Percentiles rank a stretch among this genome's conserved stretches.
These are phyloP conservation scores for Apodemus sylvaticus DNA, from an alignment of 2,113 vertebrate species.

Conservation along the genomic window DNA sequence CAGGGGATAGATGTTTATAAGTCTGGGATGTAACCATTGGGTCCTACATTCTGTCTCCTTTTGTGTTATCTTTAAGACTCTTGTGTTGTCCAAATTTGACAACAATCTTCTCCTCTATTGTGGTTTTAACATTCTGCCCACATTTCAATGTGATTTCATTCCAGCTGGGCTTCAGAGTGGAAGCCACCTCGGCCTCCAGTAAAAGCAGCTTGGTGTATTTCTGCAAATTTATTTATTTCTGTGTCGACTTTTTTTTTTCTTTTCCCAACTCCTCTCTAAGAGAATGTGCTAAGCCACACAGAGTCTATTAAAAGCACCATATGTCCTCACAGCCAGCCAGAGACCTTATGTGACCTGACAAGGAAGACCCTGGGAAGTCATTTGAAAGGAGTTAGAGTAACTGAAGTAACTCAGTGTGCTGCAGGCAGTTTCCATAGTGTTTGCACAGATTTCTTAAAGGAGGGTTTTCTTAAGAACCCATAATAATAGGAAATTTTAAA, in stretches of 20 bases:
- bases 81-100: conserved; percentile 16
- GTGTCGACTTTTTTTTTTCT: neutral
- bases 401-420: neutral
- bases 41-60: neutral
- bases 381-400: conserved; percentile 40
- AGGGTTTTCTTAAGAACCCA: neutral
- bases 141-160: conserved; percentile 12
- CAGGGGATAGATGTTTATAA: neutral
- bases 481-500: conserved; percentile 4
- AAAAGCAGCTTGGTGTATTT: neutral
- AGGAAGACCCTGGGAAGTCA: neutral
- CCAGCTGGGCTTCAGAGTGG: neutral
- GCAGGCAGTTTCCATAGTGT: neutral
- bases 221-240: conserved; percentile 3
- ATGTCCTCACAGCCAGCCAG: neutral
- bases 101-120: neutral
- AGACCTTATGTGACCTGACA: neutral
- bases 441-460: conserved; percentile 30
- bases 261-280: neutral
- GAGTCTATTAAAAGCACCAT: neutral
- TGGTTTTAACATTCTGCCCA: neutral
- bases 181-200: neutral
- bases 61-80: neutral
- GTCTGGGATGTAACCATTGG: neutral
- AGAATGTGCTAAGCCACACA: neutral